Percentiles rank a stretch among this genome's conserved stretches.
Conservation (phyloP, 2,797 vertebrate genomes). For the Apodemus agrarius region DNA sequence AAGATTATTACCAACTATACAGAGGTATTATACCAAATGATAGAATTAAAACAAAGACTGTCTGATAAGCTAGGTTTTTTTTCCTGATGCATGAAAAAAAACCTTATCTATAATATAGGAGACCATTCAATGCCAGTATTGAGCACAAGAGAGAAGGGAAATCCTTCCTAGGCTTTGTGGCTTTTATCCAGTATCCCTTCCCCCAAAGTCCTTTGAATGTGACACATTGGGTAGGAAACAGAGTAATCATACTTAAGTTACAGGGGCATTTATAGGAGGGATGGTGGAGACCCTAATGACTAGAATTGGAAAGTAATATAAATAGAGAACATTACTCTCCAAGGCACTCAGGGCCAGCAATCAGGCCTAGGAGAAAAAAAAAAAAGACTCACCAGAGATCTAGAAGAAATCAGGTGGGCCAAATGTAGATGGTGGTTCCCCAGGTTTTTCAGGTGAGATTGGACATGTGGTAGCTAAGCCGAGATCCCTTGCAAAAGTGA, state of each 20-base stretch:
- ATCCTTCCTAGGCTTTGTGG: neutral
- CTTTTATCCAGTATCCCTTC: neutral
- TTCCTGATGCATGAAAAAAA: neutral
- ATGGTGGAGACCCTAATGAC: too few species aligned
- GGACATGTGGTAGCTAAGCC: neutral
- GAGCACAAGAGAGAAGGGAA: neutral
- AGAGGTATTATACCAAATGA: neutral
- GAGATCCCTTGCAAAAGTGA: neutral
- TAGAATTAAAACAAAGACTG: neutral
- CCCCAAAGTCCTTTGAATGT: neutral
- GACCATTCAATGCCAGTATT: neutral
- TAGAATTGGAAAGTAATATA: neutral
- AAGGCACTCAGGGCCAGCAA: neutral
- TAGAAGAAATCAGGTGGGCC: neutral
- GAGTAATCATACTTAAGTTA: neutral
- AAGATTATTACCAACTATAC: neutral
- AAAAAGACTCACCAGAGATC: neutral
- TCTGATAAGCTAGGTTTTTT: neutral
- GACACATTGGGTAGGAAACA: neutral
- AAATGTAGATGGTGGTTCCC: neutral
- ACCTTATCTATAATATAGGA: neutral
- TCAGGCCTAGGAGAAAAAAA: neutral
- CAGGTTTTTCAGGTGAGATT: neutral
- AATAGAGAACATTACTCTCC: neutral
- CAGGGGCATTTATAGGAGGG: neutral